Evolutionary conservation across 2,888 invertebrate genomes (phyloP), one percentile per base, ranked within the genome.

Genomic region (Erebia epiphron): DNA sequence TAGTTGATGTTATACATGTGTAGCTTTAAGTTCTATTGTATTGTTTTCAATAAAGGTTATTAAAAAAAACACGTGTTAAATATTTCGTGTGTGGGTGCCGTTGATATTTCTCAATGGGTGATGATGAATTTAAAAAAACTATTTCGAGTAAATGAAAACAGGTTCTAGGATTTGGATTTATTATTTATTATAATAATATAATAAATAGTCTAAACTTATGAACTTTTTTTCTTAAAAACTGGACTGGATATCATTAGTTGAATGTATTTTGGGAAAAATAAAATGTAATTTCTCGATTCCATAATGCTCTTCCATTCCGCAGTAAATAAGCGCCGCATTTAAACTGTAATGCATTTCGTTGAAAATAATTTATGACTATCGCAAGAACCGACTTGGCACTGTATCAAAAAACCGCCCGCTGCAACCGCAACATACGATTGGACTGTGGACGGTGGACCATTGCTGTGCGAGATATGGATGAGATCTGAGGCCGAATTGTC

Each of bases 331-430:
- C 56, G 68, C 68, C 62, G 68, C 71, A 70, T 50, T 57, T 71
- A 70, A 73, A 65, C 68, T 66, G 73, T 65, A 68, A 73, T 73
- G 73, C 73, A 73, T 73, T 73, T 71, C 67, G 73, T 63, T 57
- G 67, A 68, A 69, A 68, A 73, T 73, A 73, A 73, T 73, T 71
- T 73, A 73, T 67, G 68, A 67, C 71, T 69, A 73, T 74, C 71
- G 68, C 66, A 62, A 68, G 74, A 71, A 64, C 69, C 61, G 41
- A 21, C 66, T 73, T 75, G 75, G 75, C 75, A 69, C 41, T 46
- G 52, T 56, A 71, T 72, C 75, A 75, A 73, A 75, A 75, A 74
- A 68, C 69, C 65, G 67, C 60, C 71, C 58, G 49, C 35, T 67
- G 50, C 58, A 62, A 64, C 67, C 67, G 52, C 63, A 60, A 56